Percentiles rank a stretch among this genome's conserved stretches.
These are phyloP conservation scores for Pectinophora gossypiella DNA, from an alignment of 1,140 invertebrate species.

Conservation along the genomic window DNA sequence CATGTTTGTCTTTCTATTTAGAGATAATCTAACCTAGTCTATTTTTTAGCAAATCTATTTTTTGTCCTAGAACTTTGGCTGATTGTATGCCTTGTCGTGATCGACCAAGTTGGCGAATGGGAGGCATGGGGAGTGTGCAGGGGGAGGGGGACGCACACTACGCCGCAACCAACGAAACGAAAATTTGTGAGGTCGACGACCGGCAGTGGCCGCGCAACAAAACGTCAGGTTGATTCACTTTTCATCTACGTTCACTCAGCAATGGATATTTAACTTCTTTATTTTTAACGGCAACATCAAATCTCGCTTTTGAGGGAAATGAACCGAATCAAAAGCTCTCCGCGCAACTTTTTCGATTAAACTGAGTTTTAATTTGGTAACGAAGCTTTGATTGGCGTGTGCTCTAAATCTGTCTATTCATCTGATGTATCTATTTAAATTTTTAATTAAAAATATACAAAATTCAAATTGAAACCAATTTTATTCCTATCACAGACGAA, in stretches of 20 bases:
- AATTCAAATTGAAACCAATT: no score
- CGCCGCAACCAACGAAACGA: slow-evolving; percentile 66
- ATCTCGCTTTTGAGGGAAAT: slow-evolving; percentile 24
- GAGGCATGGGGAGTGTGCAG: slow-evolving; percentile 21
- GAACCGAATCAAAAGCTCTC: background rate
- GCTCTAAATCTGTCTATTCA: no score
- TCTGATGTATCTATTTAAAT: no score
- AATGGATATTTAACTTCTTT: slow-evolving; percentile 34
- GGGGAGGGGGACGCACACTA: slow-evolving; percentile 31
- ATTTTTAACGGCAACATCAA: slow-evolving; percentile 31
- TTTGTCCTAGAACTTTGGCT: slow-evolving; percentile 21
- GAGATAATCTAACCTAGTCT: background rate
- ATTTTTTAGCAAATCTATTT: background rate
- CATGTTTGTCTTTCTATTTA: no score
- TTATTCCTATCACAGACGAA: no score
- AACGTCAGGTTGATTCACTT: slow-evolving; percentile 72
- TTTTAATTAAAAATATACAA: no score
- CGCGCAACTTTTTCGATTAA: background rate
- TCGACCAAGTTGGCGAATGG: slow-evolving; percentile 46
- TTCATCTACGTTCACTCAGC: slow-evolving; percentile 64
- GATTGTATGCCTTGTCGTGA: slow-evolving; percentile 38
- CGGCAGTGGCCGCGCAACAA: slow-evolving; percentile 61
- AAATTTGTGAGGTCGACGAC: slow-evolving; percentile 70
- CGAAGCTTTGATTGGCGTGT: no score
- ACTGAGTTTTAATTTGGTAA: background rate